Conservation (phyloP, 2,888 invertebrate species). For the Amorpha juglandis region DNA sequence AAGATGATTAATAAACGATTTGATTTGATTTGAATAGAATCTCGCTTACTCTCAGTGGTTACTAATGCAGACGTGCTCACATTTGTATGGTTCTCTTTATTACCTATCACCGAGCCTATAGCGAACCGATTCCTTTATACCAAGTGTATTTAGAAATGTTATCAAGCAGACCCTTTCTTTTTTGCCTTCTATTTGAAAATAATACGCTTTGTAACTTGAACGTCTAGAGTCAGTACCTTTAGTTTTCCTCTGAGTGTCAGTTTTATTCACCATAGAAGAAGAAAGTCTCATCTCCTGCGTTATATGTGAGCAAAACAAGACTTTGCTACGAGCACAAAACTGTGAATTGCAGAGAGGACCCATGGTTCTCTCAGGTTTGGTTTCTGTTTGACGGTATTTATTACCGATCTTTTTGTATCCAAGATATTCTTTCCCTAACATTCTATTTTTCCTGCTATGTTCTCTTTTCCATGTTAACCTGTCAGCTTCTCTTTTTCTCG, state of each 20-base stretch:
- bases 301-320: constrained; percentile 3
- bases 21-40: no score
- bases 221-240: neutral
- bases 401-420: no score
- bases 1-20: no score
- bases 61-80: neutral
- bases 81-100: neutral
- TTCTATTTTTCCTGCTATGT: no score
- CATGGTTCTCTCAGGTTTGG: neutral
- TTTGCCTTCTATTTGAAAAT: constrained; percentile 1
- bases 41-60: neutral
- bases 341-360: neutral
- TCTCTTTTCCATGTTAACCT: no score
- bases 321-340: constrained; percentile 2
- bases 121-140: constrained; percentile 40
- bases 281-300: neutral
- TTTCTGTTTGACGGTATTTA: neutral
- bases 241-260: neutral
- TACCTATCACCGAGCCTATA: constrained; percentile 29
- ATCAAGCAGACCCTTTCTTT: constrained; percentile 28
- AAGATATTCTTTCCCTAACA: no score
- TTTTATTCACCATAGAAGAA: constrained; percentile 16
- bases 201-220: neutral
- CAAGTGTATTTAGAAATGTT: constrained; percentile 39
- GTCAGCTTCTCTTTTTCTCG: no score